Evolutionary conservation across 30 jellyfish, hydroid and myxozoan genomes (phyloP).

Genomic region (Hydra vulgaris): DNA sequence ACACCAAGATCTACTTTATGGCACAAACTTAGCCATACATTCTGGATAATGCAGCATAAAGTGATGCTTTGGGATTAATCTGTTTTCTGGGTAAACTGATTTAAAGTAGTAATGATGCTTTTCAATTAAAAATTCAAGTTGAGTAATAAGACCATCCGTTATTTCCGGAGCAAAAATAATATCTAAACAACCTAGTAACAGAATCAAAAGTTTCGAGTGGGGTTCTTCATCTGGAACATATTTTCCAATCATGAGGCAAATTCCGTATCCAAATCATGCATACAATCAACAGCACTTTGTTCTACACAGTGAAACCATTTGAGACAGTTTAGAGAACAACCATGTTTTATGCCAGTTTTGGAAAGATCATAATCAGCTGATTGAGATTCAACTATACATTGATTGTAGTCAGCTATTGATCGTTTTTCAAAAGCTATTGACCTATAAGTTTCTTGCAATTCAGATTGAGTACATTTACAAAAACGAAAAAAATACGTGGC

Average conservation of each 20-base stretch:
- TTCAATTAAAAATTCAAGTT: neutral
- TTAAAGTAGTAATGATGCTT: neutral
- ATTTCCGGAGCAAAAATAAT: neutral
- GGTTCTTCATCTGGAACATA: neutral
- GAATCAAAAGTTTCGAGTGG: neutral
- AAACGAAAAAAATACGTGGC: neutral
- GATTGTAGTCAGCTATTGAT: neutral
- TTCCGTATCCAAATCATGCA: neutral
- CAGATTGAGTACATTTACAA: neutral
- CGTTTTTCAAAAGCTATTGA: neutral
- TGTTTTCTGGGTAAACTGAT: constrained; percentile 4
- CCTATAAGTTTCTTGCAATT: neutral
- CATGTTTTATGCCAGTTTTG: neutral
- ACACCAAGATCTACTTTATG: neutral
- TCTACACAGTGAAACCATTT: neutral
- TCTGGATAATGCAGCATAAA: constrained; percentile 1
- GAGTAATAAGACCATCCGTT: neutral
- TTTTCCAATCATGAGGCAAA: neutral
- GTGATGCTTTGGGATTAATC: constrained; percentile 2
- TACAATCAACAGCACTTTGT: neutral
- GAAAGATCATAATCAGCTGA: neutral
- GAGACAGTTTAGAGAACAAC: neutral
- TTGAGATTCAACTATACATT: neutral
- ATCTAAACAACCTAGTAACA: neutral
- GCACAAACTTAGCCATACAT: neutral